Percentiles rank a stretch among this genome's conserved stretches.
phyloP scores from a whole-genome alignment of 1,140 invertebrate species.

The Scaptomyza montana region DNA sequence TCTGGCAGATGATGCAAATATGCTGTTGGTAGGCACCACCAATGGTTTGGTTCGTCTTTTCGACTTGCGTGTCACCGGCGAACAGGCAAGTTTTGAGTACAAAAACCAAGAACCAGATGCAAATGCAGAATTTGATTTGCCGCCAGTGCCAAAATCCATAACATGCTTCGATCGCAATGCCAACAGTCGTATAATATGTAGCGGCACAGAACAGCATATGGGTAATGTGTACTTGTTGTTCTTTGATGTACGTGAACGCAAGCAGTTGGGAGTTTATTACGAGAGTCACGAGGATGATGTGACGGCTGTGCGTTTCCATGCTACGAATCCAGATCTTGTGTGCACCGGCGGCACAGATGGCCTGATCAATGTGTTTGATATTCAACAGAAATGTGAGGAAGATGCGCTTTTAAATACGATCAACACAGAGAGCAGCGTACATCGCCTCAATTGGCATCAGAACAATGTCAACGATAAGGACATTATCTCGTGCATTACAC shows the following conservation, averaged over 20 bases:
- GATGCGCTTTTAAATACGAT: constrained; percentile 91
- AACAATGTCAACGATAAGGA: constrained; percentile 83
- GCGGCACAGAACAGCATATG: constrained; percentile 89
- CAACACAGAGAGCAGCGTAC: constrained; percentile 93
- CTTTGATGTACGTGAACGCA: constrained; percentile 90
- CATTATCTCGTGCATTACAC: constrained; percentile 87
- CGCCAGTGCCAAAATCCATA: constrained; percentile 85
- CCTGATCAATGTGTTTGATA: constrained; percentile 93
- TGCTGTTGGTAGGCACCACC: constrained; percentile 64
- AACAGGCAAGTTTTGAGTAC: constrained; percentile 56
- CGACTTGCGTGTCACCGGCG: constrained; percentile 61
- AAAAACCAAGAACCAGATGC: constrained; percentile 78
- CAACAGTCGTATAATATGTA: constrained; percentile 89
- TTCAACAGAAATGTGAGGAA: constrained; percentile 90
- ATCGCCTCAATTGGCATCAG: constrained; percentile 86
- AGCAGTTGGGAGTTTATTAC: constrained; percentile 92
- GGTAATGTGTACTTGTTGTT: constrained; percentile 91
- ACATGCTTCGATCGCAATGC: constrained; percentile 91
- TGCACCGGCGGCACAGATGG: constrained; percentile 93
- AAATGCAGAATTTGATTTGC: constrained; percentile 70
- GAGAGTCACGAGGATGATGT: constrained; percentile 94
- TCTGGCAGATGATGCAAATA: constrained; percentile 58
- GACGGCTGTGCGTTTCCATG: constrained; percentile 92
- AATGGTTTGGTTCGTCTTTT: constrained; percentile 66
- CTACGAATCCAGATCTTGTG: constrained; percentile 87